Base-by-base conservation (phyloP, 2,888 invertebrate genomes). In the Rhagophthalmus giganteus region DNA sequence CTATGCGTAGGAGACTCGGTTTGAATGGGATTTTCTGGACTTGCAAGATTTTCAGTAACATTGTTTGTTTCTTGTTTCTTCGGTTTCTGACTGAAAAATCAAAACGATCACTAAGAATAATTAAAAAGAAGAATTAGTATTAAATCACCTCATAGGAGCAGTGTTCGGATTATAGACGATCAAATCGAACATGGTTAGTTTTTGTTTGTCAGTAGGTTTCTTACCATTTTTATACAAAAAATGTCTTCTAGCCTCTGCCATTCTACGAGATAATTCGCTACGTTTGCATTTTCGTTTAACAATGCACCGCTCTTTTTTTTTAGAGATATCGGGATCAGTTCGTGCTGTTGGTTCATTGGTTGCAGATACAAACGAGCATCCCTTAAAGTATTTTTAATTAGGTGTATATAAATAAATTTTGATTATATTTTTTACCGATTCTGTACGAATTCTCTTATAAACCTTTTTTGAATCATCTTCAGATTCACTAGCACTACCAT, bases 101-200 rank as follows among this genome's bases (percentile, higher is more conserved):
- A n/a, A n/a, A n/a, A n/a, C n/a, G n/a, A n/a, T n/a, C n/a, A n/a
- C n/a, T n/a, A 9, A 27, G 8, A 27, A 27, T 27, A 27, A 27
- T 30, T 11, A 30, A 8, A 30, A 10, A 7, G 2, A n/a, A n/a
- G n/a, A n/a, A n/a, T n/a, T n/a, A n/a, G 5, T 11, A 30, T 5
- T 33, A 40, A 77, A 79, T 79, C 68, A 82, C 79, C 81, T 79
- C 79, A 91, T 88, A 2, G 89, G 89, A 74, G 88, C 89, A 7
- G 81, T 79, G 1, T 78, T 72, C 2, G 94, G 94, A 76, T 95
- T 95, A 75, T 91, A 94, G 76, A 88, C 92, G 65, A 95, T 92
- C 40, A 94, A 81, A 75, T 95, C 94, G 61, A 89, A 87, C 93
- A 96, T 94, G 32, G 89, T 94, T 59, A 95, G 81, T 57, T 79